Conservation (phyloP, 1,140 invertebrate species). For the Araneus ventricosus region DNA sequence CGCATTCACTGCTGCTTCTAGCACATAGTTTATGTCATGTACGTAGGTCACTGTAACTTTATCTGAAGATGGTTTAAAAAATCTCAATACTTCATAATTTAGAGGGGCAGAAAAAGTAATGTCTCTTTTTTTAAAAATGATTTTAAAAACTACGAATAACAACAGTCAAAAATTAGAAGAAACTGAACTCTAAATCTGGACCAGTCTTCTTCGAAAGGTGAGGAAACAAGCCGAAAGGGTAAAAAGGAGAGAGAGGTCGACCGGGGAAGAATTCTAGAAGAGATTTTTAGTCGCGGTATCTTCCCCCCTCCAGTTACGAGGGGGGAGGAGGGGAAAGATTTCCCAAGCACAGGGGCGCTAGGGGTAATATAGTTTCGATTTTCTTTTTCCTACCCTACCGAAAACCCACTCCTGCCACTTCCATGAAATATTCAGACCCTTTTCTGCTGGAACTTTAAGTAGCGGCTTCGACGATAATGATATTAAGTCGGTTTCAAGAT, state of each 20-base stretch:
- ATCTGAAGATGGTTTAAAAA: no score
- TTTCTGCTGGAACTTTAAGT: slow-evolving; percentile 72
- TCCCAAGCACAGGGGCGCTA: neutral
- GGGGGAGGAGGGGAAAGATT: neutral
- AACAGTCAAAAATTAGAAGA: neutral
- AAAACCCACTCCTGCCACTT: slow-evolving; percentile 56
- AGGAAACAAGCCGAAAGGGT: neutral
- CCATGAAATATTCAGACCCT: slow-evolving; percentile 73
- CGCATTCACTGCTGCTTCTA: no score
- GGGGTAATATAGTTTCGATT: slow-evolving; percentile 74
- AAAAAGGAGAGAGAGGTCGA: slow-evolving; percentile 28
- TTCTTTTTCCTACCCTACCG: slow-evolving; percentile 53
- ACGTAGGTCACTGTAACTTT: no score
- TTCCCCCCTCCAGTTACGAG: slow-evolving; percentile 2
- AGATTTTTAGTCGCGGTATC: slow-evolving; percentile 52
- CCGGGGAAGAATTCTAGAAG: slow-evolving; percentile 31
- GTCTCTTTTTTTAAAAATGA: no score
- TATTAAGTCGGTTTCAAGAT: slow-evolving; percentile 73
- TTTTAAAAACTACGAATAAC: neutral
- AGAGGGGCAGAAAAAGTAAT: no score
- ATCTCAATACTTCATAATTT: no score
- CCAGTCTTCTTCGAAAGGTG: neutral
- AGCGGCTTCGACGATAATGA: slow-evolving; percentile 73
- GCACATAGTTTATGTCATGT: no score
- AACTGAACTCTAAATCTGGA: neutral